Base-by-base conservation (phyloP, 2,797 vertebrate species). In the Pangasius krempfi region DNA sequence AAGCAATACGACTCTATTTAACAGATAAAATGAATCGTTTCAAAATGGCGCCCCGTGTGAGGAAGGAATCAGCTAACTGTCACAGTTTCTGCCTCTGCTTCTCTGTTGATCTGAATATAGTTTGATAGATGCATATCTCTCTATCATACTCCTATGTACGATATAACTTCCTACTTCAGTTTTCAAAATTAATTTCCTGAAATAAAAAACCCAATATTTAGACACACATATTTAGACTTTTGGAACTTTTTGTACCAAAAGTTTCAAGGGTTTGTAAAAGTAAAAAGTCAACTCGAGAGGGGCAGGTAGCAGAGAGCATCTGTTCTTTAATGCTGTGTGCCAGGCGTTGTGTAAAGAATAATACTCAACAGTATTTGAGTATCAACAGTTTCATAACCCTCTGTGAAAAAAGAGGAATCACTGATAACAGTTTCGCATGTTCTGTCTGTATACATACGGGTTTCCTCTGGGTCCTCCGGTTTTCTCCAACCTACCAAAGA, bases 1-100 rank as follows among this genome's bases (percentile, higher is more conserved):
- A 84, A 68, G 60, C 72, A 66, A 89, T 84, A 79, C 27, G 72
- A 64, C 60, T 86, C n/a, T 37, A 37, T 58, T 89, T 75, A 79
- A 25, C 30, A 27, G 50, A 84, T 33, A 79, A 50, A 75, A 44
- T 22, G 25, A 52, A 86, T 62, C 20, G 76, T 18, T 56, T 75
- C 47, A 66, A 68, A 47, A 37, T 66, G 50, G 50, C 13, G 37
- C 30, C 40, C 37, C 0, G 2, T 62, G 66, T 81, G 54, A 50
- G 64, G 64, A 89, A 4, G 4, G 64, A 89, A 40, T 81, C 82
- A 14, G 44, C 22, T 9, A 5, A 25, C 81, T 64, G 40, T 83
- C 60, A 37, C 52, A 8, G 58, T 33, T 64, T 64, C 58, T n/a
- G 58, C 37, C 37, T 82, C 56, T 33, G 80, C 13, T 47, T 64